These are phyloP conservation scores for Artibeus lituratus DNA, from an alignment of 2,797 vertebrate genomes.

Conservation along the genomic window DNA sequence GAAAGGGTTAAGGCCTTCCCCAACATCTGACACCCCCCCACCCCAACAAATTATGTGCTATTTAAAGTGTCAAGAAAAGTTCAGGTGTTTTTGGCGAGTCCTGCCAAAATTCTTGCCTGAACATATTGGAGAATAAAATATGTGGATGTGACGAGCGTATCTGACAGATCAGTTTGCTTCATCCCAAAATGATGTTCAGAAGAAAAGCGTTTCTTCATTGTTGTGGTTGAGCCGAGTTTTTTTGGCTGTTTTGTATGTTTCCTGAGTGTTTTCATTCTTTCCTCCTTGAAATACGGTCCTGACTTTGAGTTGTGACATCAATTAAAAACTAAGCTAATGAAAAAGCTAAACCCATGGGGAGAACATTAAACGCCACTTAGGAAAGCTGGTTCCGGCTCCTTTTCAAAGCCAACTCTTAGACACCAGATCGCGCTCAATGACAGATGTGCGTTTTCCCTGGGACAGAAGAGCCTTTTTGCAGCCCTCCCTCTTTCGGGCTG, in stretches of 20 bases:
- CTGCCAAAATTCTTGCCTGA: conserved; percentile 92
- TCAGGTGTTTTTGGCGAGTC: conserved; percentile 88
- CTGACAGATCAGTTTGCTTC: conserved; percentile 81
- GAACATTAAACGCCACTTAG: conserved; percentile 62
- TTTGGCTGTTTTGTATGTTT: conserved; percentile 61
- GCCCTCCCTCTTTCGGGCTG: not conserved
- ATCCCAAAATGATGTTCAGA: conserved; percentile 79
- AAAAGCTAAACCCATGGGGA: conserved; percentile 43
- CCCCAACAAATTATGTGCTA: conserved; percentile 83
- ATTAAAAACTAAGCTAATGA: conserved; percentile 70
- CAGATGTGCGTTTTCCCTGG: conserved; percentile 29
- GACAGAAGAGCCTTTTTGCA: conserved; percentile 56
- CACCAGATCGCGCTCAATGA: conserved; percentile 37
- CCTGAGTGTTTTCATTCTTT: conserved; percentile 65
- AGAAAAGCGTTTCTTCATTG: conserved; percentile 79
- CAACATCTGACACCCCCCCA: conserved; percentile 60
- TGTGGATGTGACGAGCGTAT: conserved; percentile 79
- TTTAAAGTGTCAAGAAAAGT: conserved; percentile 92
- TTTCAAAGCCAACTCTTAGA: conserved; percentile 51
- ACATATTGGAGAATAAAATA: conserved; percentile 88
- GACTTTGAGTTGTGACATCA: conserved; percentile 64
- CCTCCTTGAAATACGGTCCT: conserved; percentile 49
- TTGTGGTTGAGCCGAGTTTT: conserved; percentile 67
- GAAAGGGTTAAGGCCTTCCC: conserved; percentile 79
- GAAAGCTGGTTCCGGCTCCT: conserved; percentile 44